Evolutionary conservation across 35 echinoderm and acorn worm species (phyloP).

Genomic region (Eucidaris tribuloides): DNA sequence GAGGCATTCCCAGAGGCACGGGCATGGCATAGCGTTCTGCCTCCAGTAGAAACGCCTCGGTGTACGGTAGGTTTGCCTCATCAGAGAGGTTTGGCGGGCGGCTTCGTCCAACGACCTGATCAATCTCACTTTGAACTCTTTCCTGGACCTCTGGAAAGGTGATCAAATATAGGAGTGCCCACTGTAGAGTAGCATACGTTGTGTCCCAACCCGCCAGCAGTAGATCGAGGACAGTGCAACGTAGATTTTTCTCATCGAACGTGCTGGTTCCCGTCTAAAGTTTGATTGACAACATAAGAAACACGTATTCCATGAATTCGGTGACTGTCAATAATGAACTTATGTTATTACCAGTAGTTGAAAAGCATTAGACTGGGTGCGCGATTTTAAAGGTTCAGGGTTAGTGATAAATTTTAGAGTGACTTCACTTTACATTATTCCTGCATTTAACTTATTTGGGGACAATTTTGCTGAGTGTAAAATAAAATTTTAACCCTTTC

Average conservation of each 20-base stretch:
- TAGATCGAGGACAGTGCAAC: neutral
- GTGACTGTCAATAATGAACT: too few species aligned
- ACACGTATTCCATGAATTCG: too few species aligned
- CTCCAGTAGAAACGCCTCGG: conserved; percentile 46
- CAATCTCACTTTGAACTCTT: conserved; percentile 35
- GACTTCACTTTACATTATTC: too few species aligned
- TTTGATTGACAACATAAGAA: too few species aligned
- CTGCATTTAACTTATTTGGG: too few species aligned
- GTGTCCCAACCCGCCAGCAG: neutral
- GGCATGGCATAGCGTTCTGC: conserved; percentile 5
- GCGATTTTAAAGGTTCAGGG: too few species aligned
- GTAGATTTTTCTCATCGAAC: neutral
- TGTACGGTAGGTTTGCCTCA: conserved; percentile 41
- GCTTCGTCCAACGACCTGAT: conserved; percentile 32
- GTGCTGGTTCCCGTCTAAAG: too few species aligned
- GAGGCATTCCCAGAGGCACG: conserved; percentile 40
- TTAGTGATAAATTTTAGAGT: too few species aligned
- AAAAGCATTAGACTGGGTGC: too few species aligned
- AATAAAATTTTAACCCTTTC: too few species aligned
- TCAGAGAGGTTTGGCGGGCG: conserved; percentile 12
- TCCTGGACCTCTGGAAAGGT: conserved; percentile 28
- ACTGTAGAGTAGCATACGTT: neutral
- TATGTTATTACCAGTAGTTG: too few species aligned
- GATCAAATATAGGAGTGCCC: conserved; percentile 6
- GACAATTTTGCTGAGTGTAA: too few species aligned